phyloP scores from a whole-genome alignment of 2,888 invertebrate species.

The Chalcosyrphus nemorum region DNA sequence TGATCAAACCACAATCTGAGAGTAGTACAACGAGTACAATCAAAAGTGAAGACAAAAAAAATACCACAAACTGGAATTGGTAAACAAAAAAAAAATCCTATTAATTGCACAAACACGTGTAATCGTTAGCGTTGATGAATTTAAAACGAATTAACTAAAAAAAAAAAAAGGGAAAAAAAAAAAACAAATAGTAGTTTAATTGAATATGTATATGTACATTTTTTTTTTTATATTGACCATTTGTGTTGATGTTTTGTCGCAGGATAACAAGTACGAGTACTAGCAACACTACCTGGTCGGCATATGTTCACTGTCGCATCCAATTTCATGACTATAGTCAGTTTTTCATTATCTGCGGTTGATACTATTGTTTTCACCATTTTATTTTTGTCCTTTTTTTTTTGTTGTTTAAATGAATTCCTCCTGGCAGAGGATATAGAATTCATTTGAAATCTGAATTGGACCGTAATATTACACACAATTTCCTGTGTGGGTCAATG shows the following conservation, averaged over 20 bases:
- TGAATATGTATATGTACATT: too few species aligned
- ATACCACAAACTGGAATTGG: neutral
- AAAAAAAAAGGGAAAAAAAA: conserved; percentile 4
- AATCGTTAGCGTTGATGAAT: conserved; percentile 41
- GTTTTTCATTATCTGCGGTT: conserved; percentile 42
- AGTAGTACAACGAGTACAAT: neutral
- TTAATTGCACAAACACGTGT: conserved; percentile 26
- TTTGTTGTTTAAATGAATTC: neutral
- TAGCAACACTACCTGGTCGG: neutral
- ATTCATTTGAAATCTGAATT: conserved; percentile 48
- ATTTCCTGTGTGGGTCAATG: conserved; percentile 53
- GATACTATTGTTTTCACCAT: conserved; percentile 26
- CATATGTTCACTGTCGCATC: conserved; percentile 33
- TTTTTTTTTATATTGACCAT: neutral
- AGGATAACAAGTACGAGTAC: conserved; percentile 44
- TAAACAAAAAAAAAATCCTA: neutral
- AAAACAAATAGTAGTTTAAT: conserved; percentile 37
- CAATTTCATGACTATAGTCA: neutral
- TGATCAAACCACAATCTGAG: neutral
- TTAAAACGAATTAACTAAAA: conserved; percentile 46
- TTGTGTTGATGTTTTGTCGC: conserved; percentile 13
- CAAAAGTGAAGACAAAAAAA: neutral
- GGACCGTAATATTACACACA: conserved; percentile 52
- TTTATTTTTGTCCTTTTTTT: conserved; percentile 4
- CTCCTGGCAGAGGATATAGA: conserved; percentile 1